phyloP scores from a whole-genome alignment of 2,888 invertebrate species.

The Watsonalla cultraria region DNA sequence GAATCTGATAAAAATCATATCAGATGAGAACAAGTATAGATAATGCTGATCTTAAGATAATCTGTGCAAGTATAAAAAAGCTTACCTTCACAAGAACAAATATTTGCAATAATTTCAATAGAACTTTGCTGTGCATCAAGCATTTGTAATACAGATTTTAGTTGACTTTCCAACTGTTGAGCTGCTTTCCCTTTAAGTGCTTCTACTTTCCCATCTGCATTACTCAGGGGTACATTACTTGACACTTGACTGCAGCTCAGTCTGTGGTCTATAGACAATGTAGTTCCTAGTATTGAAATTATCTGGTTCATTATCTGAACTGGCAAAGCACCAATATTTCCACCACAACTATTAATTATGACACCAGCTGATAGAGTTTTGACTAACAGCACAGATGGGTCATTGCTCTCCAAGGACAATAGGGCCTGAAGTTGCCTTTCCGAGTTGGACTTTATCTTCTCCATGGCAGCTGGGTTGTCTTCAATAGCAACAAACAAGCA shows the following conservation, averaged over 20 bases:
- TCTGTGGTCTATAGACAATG: slow-evolving; percentile 76
- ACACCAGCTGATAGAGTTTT: slow-evolving; percentile 80
- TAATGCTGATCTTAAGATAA: no score
- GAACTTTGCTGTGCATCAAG: slow-evolving; percentile 84
- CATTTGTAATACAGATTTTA: slow-evolving; percentile 73
- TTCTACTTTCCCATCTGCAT: slow-evolving; percentile 42
- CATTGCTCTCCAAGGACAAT: slow-evolving; percentile 54
- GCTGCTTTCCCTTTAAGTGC: slow-evolving; percentile 55
- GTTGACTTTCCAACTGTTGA: slow-evolving; percentile 61
- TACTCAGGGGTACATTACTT: slow-evolving; percentile 63
- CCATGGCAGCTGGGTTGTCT: slow-evolving; percentile 80
- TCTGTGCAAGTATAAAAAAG: no score
- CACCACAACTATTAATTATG: slow-evolving; percentile 73
- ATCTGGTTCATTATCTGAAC: slow-evolving; percentile 68
- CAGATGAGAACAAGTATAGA: no score
- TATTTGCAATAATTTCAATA: slow-evolving; percentile 84
- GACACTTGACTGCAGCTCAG: slow-evolving; percentile 66
- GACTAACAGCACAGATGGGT: slow-evolving; percentile 65
- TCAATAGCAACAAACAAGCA: slow-evolving; percentile 85
- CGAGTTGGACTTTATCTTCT: slow-evolving; percentile 71
- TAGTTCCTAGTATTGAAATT: slow-evolving; percentile 68
- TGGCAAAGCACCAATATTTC: slow-evolving; percentile 58
- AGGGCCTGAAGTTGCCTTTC: slow-evolving; percentile 61
- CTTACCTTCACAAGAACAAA: slow-evolving; percentile 82
- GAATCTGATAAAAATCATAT: no score